Base-by-base conservation (phyloP, 2,888 invertebrate species). In the Hirudinaria manillensis region DNA sequence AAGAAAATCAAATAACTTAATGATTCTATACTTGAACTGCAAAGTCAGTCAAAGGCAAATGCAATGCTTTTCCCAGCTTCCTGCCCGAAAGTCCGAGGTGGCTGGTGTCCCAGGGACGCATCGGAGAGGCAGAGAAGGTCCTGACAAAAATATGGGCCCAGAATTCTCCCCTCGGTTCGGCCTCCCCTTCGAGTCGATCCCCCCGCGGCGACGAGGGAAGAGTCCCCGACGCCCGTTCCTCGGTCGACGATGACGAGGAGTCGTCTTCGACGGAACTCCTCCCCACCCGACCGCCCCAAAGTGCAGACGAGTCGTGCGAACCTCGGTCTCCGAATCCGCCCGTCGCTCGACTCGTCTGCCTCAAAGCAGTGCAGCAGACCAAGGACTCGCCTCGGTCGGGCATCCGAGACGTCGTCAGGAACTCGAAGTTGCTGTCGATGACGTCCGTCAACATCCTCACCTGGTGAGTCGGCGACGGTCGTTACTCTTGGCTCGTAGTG, bases 81-180 rank as follows among this genome's bases (percentile, higher is more conserved):
- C n/a, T 73, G 19, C 72, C 75, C 21, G 78, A 80, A 65, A 80
- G 80, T 75, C 80, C 80, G 7, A 71, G 80, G 10, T 80, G 80
- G 80, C 71, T 78, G 74, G 70, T 75, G 51, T 76, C 75, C 13
- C 79, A 76, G 76, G 80, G 75, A 76, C 78, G 51, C 74, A 79
- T 77, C 70, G 77, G 67, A 76, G 77, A 78, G 76, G 80, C 78
- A 77, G 79, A 80, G 67, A 36, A 36, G 16, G 68, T 78, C 2
- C 55, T 80, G 32, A 77, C 75, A 29, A 45, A 70, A 68, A 78
- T 80, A 24, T 38, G 56, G 68, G 36, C 4, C 6, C n/a, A 21
- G 32, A 34, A 56, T 45, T 21, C 24, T 19, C 19, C 71, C n/a
- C 2, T 51, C 19, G 38, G n/a, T n/a, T n/a, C 71, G 32, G 21